These are phyloP conservation scores for Chaetogeoica ovagalla DNA, from an alignment of 2,888 invertebrate species.

Conservation along the genomic window DNA sequence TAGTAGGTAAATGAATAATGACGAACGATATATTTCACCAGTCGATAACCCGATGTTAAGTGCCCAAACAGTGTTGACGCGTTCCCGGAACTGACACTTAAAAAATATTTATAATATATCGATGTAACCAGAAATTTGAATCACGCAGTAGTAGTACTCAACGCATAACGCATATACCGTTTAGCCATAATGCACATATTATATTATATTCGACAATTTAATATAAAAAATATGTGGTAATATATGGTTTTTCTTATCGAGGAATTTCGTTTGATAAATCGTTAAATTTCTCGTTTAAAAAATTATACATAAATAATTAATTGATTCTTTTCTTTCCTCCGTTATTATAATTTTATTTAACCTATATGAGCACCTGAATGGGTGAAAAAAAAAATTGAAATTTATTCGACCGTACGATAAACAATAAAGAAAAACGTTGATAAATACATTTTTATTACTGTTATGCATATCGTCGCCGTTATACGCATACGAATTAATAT, in stretches of 20 bases:
- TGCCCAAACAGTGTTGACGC: neutral
- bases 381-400: too few relatives aligned
- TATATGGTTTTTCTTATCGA: neutral
- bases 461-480: too few relatives aligned
- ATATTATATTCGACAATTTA: neutral
- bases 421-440: too few relatives aligned
- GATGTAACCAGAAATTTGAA: neutral
- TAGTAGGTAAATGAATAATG: neutral
- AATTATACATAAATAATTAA: too few relatives aligned
- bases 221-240: neutral
- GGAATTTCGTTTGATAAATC: neutral
- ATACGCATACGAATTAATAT: too few relatives aligned
- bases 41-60: constrained; percentile 6
- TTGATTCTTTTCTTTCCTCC: too few relatives aligned
- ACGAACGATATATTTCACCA: neutral
- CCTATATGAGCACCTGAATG: too few relatives aligned
- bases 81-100: constrained; percentile 22
- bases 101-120: neutral
- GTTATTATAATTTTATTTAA: too few relatives aligned
- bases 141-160: constrained; percentile 7
- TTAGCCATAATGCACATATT: neutral
- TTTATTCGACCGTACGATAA: too few relatives aligned
- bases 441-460: too few relatives aligned
- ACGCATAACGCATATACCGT: neutral
- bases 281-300: too few relatives aligned